Base-by-base conservation (phyloP, 2,888 invertebrate genomes). In the Cyrtodaria siliqua region DNA sequence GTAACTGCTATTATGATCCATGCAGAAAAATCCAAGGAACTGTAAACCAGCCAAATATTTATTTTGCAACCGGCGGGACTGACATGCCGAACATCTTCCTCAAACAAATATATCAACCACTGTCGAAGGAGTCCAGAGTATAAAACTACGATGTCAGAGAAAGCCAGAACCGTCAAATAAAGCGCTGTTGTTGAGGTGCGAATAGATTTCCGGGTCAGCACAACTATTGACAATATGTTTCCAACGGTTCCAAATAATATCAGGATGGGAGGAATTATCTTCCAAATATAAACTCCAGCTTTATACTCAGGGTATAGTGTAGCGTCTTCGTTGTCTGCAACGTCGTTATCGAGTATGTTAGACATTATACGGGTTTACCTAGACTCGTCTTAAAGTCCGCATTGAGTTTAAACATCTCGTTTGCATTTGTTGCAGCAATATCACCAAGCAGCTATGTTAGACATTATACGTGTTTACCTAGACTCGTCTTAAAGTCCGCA, bases 1-100 rank as follows among this genome's bases (percentile, higher is more conserved):
- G 90, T 90, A 29, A 91, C 88, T n/a, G 84, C 84, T 33, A 89
- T 87, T 16, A 91, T 75, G 18, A 90, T 84, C 91, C 91, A 91
- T 0, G 87, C 87, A 6, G 89, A 88, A 27, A 86, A 82, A 61
- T 90, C 86, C 1, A 88, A 71, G 6, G 86, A 81, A 24, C 79
- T 77, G 55, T 90, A 90, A 6, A 89, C 86, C 24, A 88, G 40
- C 79, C 86, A 88, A 1, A 82, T 63, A 68, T 90, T 84, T 4
- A 88, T 49, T 69, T 89, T 86, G 55, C 89, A 89, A 1, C 69
- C 70, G 2, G 70, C 59, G 12, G 52, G 55, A 26, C 75, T 80
- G 2, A 70, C 8, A 12, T 77, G 18, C 12, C 90, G 79, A 44
- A 90, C 62, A 52, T 90, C 90, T 14, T 70, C 55, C 0, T 79